Percentiles rank a stretch among this genome's conserved stretches.
phyloP scores from a whole-genome alignment of 1,140 invertebrate species.

The Carcinoscorpius rotundicauda region DNA sequence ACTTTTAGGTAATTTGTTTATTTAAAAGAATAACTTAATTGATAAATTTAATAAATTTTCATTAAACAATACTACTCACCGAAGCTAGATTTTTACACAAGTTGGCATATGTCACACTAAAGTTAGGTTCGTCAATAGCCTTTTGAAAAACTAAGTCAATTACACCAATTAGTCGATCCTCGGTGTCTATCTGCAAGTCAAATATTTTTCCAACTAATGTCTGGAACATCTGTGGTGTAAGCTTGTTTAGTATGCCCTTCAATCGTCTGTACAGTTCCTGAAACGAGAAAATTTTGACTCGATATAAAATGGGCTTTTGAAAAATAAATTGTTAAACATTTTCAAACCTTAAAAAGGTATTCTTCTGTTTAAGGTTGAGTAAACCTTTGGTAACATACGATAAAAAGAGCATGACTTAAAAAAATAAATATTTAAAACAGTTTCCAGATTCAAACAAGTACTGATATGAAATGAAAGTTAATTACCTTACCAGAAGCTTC shows the following conservation, averaged over 20 bases:
- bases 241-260: conserved; percentile 80
- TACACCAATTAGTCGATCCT: conserved; percentile 61
- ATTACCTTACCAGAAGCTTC: too few species aligned
- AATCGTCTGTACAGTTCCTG: conserved; percentile 66
- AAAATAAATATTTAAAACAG: too few species aligned
- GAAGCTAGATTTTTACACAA: conserved; percentile 42
- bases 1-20: too few species aligned
- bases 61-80: conserved; percentile 8
- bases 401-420: too few species aligned
- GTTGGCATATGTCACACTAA: conserved; percentile 76
- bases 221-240: conserved; percentile 86
- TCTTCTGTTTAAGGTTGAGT: too few species aligned
- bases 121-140: conserved; percentile 86
- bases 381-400: too few species aligned
- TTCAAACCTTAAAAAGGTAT: too few species aligned
- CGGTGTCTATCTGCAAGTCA: conserved; percentile 61
- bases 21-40: too few species aligned
- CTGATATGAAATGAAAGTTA: too few species aligned
- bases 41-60: conserved; percentile 15
- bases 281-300: conserved; percentile 14
- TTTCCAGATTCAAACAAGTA: too few species aligned
- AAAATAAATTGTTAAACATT: conserved; percentile 1
- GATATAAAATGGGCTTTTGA: conserved; percentile 10
- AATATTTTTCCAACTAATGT: conserved; percentile 64
- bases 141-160: conserved; percentile 90